Percentiles rank a stretch among this genome's conserved stretches.
These are phyloP conservation scores for Neoarius graeffei DNA, from an alignment of 2,113 vertebrate genomes.

Conservation along the genomic window DNA sequence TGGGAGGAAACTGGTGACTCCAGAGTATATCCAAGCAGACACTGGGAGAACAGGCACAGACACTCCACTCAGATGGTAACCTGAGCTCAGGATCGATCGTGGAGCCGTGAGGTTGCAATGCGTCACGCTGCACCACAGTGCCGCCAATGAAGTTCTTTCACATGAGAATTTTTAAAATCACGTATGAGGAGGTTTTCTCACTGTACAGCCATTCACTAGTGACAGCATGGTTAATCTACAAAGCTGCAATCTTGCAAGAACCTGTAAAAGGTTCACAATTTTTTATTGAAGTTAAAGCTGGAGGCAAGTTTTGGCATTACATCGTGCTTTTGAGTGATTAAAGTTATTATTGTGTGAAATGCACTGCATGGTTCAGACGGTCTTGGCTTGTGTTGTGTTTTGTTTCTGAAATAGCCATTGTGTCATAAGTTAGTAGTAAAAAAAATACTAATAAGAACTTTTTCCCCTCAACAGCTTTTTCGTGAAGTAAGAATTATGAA, in stretches of 20 bases:
- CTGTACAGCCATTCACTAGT: not conserved
- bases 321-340: no score
- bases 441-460: not conserved
- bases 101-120: not conserved
- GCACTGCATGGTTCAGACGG: not conserved
- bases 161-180: not conserved
- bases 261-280: not conserved
- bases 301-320: not conserved
- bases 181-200: not conserved
- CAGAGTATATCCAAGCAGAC: not conserved
- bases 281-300: not conserved
- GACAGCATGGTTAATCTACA: not conserved
- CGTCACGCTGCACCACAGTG: not conserved
- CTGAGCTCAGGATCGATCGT: not conserved
- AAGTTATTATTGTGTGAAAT: not conserved
- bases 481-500: conserved; percentile 58
- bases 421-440: not conserved
- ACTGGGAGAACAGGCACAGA: not conserved
- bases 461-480: conserved; percentile 46
- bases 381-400: not conserved
- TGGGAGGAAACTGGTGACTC: not conserved
- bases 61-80: conserved; percentile 13
- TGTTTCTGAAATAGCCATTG: not conserved
- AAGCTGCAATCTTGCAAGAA: not conserved
- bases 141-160: not conserved